These are phyloP conservation scores for Dipodomys spectabilis DNA, from an alignment of 2,113 vertebrate species.

Conservation along the genomic window DNA sequence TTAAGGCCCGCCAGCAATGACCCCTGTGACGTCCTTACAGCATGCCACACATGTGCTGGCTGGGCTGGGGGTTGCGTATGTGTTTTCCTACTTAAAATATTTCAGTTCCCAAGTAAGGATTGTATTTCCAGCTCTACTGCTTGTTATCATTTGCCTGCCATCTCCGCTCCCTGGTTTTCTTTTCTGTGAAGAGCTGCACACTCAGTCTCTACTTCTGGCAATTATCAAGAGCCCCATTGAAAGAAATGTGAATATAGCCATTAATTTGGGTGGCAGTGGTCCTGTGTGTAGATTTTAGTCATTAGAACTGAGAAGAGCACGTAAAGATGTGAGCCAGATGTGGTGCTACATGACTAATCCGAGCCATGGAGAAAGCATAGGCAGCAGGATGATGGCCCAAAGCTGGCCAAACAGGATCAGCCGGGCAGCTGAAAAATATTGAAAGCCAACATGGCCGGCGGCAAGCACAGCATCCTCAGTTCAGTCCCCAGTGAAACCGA, in stretches of 20 bases:
- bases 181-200: not conserved
- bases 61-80: fast-evolving
- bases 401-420: no score
- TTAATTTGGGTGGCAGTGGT: not conserved
- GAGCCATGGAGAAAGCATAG: no score
- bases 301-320: not conserved
- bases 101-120: not conserved
- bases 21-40: not conserved
- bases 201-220: not conserved
- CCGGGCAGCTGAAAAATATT: not conserved
- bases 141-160: not conserved
- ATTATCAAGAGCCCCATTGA: not conserved
- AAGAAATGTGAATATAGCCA: not conserved
- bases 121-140: not conserved
- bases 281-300: not conserved
- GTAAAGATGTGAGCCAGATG: not conserved
- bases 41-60: not conserved
- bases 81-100: conserved; percentile 18
- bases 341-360: no score
- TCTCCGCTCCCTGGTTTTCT: not conserved
- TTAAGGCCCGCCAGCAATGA: not conserved
- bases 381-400: no score
- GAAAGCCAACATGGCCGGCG: no score
- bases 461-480: no score
- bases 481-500: no score